Conservation (phyloP, 2,797 vertebrate species). For the Dromococcyx pavoninus region DNA sequence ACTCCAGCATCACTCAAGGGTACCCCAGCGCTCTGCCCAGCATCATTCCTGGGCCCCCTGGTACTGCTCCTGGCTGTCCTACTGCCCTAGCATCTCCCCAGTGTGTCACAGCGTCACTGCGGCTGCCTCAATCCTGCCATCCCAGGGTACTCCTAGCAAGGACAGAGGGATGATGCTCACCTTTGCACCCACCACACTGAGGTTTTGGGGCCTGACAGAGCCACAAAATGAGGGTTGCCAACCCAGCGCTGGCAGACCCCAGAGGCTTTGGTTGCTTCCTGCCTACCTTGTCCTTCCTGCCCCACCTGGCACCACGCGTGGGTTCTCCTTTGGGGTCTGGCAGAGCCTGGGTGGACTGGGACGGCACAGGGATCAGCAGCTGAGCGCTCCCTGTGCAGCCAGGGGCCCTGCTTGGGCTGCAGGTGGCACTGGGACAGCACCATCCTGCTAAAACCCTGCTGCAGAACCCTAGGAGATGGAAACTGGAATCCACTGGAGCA, state of each 20-base stretch:
- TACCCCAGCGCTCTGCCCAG: too few species aligned
- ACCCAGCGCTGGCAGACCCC: rapidly evolving
- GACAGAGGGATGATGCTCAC: rapidly evolving
- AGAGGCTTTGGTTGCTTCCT: background rate
- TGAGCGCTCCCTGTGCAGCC: background rate
- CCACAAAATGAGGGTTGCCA: too few species aligned
- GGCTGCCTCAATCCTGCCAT: background rate
- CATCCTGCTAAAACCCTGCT: rapidly evolving
- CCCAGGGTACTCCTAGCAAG: background rate
- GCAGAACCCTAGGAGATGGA: background rate
- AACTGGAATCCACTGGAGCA: rapidly evolving
- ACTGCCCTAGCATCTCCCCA: background rate
- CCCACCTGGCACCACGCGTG: rapidly evolving
- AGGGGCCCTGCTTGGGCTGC: background rate
- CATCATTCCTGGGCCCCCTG: too few species aligned
- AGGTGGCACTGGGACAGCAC: too few species aligned
- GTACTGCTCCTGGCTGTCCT: too few species aligned
- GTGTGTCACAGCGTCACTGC: background rate
- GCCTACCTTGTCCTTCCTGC: rapidly evolving
- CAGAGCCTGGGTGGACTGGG: background rate
- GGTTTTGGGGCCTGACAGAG: background rate
- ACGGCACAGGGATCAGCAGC: background rate
- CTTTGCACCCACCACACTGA: rapidly evolving
- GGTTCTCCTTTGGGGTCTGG: rapidly evolving
- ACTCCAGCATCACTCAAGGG: too few species aligned